phyloP scores from a whole-genome alignment of 1,140 invertebrate species.

The Microplitis mediator region DNA sequence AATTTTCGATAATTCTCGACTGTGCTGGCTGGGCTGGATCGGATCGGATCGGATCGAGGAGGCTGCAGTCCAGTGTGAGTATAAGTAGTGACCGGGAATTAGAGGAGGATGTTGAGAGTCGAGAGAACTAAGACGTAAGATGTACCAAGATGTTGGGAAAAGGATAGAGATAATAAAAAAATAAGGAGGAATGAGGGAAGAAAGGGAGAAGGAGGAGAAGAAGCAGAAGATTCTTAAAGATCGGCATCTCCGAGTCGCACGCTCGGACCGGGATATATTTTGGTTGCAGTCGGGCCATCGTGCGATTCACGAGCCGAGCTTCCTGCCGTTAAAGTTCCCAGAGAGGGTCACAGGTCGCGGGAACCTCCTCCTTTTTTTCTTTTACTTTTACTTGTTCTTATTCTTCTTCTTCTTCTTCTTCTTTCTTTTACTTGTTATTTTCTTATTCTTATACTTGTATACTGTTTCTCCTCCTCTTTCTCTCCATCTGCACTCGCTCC shows the following conservation, averaged over 20 bases:
- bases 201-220: not conserved
- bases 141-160: not conserved
- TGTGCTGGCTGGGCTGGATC: not conserved
- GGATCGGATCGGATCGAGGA: not conserved
- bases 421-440: not conserved
- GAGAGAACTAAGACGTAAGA: no score
- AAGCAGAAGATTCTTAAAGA: constrained; percentile 9
- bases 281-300: constrained; percentile 3
- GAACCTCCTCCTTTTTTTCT: constrained; percentile 28
- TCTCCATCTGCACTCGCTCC: not conserved
- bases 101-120: not conserved
- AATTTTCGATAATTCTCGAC: constrained; percentile 14
- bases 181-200: not conserved
- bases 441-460: not conserved
- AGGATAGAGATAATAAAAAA: not conserved
- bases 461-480: constrained; percentile 10
- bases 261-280: constrained; percentile 10
- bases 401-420: constrained; percentile 16
- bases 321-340: constrained; percentile 32
- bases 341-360: constrained; percentile 38
- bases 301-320: constrained; percentile 6
- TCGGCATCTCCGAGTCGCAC: constrained; percentile 8
- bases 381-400: not conserved
- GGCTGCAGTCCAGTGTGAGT: no score
- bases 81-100: not conserved